Percentiles rank a stretch among this genome's conserved stretches.
Conservation (phyloP, 2,888 invertebrate species). For the Tribolium freemani region DNA sequence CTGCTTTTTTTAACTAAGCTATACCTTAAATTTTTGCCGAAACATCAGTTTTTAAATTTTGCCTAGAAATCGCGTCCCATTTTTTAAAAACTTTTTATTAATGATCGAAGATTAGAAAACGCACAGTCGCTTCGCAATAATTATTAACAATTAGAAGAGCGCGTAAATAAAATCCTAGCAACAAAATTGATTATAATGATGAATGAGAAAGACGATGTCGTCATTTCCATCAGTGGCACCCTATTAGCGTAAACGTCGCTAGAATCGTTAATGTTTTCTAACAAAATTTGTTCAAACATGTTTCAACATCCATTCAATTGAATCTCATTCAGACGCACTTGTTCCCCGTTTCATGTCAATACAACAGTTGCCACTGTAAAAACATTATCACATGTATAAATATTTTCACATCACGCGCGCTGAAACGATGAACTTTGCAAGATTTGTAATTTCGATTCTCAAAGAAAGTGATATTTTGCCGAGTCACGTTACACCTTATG, state of each 20-base stretch:
- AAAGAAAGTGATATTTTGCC: background rate
- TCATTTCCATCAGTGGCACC: background rate
- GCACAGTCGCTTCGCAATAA: background rate
- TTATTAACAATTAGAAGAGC: background rate
- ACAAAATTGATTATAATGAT: background rate
- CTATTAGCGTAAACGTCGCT: background rate
- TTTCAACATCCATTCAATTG: background rate
- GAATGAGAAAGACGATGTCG: background rate
- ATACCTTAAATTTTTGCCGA: no score
- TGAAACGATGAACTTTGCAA: constrained; percentile 24
- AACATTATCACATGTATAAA: background rate
- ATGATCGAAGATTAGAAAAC: no score
- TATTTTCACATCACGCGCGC: background rate
- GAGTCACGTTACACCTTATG: constrained; percentile 1
- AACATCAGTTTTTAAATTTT: no score
- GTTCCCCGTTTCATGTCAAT: background rate
- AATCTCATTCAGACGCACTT: background rate
- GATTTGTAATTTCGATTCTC: constrained; percentile 1
- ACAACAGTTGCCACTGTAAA: constrained; percentile 1
- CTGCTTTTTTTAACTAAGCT: no score
- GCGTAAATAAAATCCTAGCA: background rate
- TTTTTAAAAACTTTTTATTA: no score
- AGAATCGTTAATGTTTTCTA: background rate
- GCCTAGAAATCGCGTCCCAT: no score
- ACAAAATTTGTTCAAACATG: background rate